phyloP scores from a whole-genome alignment of 2,888 invertebrate genomes.

The Noctua janthina region DNA sequence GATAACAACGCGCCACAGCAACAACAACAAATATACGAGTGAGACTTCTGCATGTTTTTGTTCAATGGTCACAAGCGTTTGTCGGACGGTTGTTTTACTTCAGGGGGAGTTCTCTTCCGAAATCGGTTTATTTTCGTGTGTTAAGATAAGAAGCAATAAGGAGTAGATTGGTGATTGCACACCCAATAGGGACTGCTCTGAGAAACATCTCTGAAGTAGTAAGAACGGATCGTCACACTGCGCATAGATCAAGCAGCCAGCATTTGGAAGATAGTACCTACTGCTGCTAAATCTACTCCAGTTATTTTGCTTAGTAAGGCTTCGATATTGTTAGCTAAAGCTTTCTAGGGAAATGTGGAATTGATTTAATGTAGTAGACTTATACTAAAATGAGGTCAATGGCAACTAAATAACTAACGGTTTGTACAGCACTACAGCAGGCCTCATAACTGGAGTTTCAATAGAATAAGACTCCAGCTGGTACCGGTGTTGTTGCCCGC shows the following conservation, averaged over 20 bases:
- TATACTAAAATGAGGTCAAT: neutral
- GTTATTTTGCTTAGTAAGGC: neutral
- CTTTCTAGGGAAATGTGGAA: neutral
- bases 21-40: neutral
- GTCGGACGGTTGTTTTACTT: conserved; percentile 29
- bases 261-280: neutral
- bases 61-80: neutral
- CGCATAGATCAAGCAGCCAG: neutral
- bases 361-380: neutral
- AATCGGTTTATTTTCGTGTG: conserved; percentile 54
- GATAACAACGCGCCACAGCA: neutral
- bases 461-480: neutral
- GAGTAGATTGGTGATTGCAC: conserved; percentile 4
- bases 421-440: neutral
- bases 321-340: neutral
- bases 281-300: too few species aligned
- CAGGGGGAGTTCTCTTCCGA: conserved; percentile 44
- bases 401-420: neutral
- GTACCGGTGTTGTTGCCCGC: neutral
- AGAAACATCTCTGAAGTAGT: neutral
- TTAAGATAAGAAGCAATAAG: conserved; percentile 21
- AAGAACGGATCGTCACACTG: neutral
- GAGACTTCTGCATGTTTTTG: conserved; percentile 7
- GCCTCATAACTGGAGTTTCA: neutral
- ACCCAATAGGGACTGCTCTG: neutral